A percentile compares a stretch with the other conserved stretches of the same genome.
Conservation (phyloP, 2,797 vertebrate genomes). For the Sebastes kiyomatsui region DNA sequence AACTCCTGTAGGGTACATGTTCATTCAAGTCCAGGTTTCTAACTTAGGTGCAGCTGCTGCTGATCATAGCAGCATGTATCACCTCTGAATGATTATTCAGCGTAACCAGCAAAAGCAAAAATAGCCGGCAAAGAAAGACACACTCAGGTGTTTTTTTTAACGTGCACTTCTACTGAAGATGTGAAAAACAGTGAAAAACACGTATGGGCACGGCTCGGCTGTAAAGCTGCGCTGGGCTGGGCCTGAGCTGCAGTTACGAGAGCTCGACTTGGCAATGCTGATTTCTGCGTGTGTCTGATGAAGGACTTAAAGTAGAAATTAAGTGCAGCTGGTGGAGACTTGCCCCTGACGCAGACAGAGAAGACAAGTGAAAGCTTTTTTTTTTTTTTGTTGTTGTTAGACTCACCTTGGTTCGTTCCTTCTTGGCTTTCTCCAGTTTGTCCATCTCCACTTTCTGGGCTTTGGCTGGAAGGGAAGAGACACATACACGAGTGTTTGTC, state of each 20-base stretch:
- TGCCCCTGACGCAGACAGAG: conserved; percentile 49
- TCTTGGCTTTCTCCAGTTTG: conserved; percentile 97
- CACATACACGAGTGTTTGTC: neutral
- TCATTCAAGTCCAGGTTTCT: conserved; percentile 35
- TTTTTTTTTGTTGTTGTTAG: neutral
- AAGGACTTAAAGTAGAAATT: conserved; percentile 19
- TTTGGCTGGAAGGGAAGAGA: conserved; percentile 84
- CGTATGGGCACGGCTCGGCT: neutral
- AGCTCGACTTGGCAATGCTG: conserved; percentile 24
- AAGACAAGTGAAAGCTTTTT: neutral
- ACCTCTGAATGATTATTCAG: neutral
- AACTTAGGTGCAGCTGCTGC: conserved; percentile 1
- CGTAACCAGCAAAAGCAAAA: neutral
- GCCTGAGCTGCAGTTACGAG: conserved; percentile 18
- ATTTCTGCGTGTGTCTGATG: conserved; percentile 8
- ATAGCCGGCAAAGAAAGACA: neutral
- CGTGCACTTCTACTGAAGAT: neutral
- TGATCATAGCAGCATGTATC: conserved; percentile 17
- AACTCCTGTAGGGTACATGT: conserved; percentile 15
- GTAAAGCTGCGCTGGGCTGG: neutral
- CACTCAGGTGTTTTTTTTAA: neutral
- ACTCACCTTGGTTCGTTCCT: conserved; percentile 95
- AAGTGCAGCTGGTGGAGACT: conserved; percentile 61
- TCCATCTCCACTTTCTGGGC: conserved; percentile 99
- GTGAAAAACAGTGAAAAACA: neutral